phyloP scores from a whole-genome alignment of 2,888 invertebrate species.

The Beris morrisii region DNA sequence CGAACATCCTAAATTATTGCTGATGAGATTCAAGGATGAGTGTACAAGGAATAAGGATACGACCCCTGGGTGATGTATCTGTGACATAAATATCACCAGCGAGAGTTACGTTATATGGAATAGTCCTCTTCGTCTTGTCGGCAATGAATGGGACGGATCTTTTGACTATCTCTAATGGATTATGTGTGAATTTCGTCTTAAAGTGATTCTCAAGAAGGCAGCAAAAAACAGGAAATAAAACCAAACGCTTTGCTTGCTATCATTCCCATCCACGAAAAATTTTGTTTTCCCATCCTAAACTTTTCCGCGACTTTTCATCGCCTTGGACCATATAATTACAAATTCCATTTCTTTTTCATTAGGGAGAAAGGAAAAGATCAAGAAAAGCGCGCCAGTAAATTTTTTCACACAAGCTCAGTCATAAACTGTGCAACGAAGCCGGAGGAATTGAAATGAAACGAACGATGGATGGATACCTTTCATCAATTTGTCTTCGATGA shows the following conservation, averaged over 20 bases:
- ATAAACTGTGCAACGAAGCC: not conserved
- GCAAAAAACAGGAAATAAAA: not conserved
- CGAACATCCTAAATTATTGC: conserved; percentile 13
- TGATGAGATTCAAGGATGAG: conserved; percentile 6
- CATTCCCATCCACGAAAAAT: not conserved
- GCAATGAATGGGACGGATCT: conserved; percentile 7
- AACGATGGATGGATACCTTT: conserved; percentile 18
- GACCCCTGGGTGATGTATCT: conserved; percentile 16
- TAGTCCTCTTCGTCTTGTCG: not conserved
- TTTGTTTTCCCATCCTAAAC: not conserved
- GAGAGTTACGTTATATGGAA: not conserved
- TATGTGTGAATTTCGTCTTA: conserved; percentile 13
- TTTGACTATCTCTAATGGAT: conserved; percentile 22
- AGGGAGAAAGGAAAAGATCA: not conserved
- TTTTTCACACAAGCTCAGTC: not conserved
- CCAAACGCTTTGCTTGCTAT: not conserved
- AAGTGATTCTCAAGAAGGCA: not conserved
- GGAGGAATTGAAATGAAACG: no score
- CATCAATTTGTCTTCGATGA: conserved; percentile 19
- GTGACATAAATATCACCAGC: conserved; percentile 20
- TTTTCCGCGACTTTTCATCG: conserved; percentile 17
- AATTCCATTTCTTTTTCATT: no score
- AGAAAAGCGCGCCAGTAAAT: conserved; percentile 2
- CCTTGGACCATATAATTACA: not conserved
- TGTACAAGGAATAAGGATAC: conserved; percentile 6